These are phyloP conservation scores for Ibycter americanus DNA, from an alignment of 2,797 vertebrate genomes.

Conservation along the genomic window DNA sequence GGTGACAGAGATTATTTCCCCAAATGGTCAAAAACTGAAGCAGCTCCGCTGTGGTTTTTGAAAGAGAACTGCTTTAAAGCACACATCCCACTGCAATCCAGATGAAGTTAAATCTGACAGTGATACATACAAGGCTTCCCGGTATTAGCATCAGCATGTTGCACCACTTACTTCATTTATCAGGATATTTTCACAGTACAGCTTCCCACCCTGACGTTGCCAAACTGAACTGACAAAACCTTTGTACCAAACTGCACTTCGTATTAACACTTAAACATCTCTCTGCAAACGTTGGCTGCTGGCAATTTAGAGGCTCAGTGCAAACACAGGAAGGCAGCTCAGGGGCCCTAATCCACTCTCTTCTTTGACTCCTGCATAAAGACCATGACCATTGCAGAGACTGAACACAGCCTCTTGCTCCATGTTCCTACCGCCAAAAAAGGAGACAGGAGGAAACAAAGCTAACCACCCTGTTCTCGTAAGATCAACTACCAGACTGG, in stretches of 20 bases:
- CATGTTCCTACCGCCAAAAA: background rate
- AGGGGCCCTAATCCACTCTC: background rate
- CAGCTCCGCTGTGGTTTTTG: conserved; percentile 14
- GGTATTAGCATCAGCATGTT: background rate
- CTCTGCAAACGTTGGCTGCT: background rate
- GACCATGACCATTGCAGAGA: accelerated
- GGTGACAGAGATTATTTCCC: conserved; percentile 38
- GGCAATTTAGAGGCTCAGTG: background rate
- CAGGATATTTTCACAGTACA: background rate
- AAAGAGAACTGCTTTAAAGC: conserved; percentile 10
- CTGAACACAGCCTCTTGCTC: background rate
- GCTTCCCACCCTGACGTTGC: background rate
- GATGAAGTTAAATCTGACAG: background rate
- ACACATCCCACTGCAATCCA: background rate
- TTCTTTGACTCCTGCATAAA: background rate
- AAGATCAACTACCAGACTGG: background rate
- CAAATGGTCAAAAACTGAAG: conserved; percentile 71
- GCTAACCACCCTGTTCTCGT: background rate
- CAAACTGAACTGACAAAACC: background rate
- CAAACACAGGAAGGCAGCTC: background rate
- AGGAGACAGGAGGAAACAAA: background rate
- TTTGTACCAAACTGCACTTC: background rate
- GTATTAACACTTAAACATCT: background rate
- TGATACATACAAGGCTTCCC: background rate
- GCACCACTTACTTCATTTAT: background rate